Evolutionary conservation across 2,888 invertebrate genomes (phyloP), one percentile per base, ranked within the genome.

Genomic region (Pomacea canaliculata): DNA sequence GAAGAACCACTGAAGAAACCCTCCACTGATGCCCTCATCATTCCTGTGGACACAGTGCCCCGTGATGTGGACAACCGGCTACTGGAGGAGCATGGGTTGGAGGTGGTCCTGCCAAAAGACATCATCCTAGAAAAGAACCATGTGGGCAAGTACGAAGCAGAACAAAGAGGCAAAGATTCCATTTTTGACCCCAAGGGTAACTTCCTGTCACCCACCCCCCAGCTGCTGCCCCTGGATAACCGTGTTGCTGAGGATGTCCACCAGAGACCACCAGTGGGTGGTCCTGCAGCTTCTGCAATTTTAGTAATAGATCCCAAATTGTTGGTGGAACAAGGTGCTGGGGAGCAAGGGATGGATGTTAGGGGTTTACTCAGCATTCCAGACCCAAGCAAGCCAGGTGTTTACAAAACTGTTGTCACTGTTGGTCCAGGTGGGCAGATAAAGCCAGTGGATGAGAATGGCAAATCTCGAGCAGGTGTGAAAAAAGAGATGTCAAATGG

Each of bases 31-130:
- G 80, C 81, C 49, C 82, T 86, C 51, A 83, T 85, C 67, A 76
- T 71, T 16, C 84, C 86, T 60, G 82, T 85, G 63, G 85, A 84
- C 76, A 83, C 85, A 70, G 72, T 74, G 37, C 76, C 76, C 49
- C 83, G 80, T 62, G 86, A 86, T 9, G 84, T 88, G 68, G 88
- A 88, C 79, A 88, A 88, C 78, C 83, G 85, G 66, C 79, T 85
- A 51, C 79, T 84, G 27, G 87, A 87, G 75, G 88, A 87, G 75
- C 78, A 81, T 37, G 86, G 84, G 13, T 83, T 85, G 49, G 83
- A 85, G 72, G 76, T 84, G 66, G 80, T 85, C 18, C 80, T 81
- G 49, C 81, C 81, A 59, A 80, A 79, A 59, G 81, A 81, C n/a
- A 80, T 82, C 37, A 80, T 83, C 66, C 81, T 82, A n/a, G 82